Conservation (phyloP, 1,140 invertebrate species). For the Apis florea region DNA sequence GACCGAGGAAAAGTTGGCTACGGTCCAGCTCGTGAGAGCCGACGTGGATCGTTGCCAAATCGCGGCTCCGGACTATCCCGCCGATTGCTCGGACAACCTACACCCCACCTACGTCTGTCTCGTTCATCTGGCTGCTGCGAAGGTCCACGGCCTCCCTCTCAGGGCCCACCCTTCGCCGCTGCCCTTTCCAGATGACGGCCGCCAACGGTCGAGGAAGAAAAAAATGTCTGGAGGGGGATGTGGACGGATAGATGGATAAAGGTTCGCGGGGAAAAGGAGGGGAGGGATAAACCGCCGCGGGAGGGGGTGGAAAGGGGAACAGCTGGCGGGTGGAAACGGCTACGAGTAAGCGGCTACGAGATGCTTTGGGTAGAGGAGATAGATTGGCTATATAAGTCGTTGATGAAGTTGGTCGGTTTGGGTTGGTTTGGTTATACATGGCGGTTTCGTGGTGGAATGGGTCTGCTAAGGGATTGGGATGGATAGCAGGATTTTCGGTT, state of each 20-base stretch:
- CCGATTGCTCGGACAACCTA: slow-evolving; percentile 62
- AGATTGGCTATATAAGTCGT: slow-evolving; percentile 11
- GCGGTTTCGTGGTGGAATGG: neutral
- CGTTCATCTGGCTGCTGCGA: slow-evolving; percentile 3
- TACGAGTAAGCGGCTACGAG: neutral
- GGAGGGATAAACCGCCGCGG: slow-evolving; percentile 11
- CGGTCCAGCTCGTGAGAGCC: slow-evolving; percentile 61
- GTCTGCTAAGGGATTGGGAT: neutral
- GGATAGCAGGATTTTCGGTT: no score
- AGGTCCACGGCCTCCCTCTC: neutral
- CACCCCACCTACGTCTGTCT: slow-evolving; percentile 15
- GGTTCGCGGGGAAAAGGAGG: neutral
- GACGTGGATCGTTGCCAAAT: slow-evolving; percentile 67
- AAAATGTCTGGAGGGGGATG: slow-evolving; percentile 28
- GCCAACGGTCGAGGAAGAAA: slow-evolving; percentile 22
- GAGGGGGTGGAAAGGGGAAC: neutral
- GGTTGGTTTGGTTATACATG: neutral
- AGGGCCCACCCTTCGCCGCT: neutral
- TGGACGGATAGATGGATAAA: slow-evolving; percentile 24
- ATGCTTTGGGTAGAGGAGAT: neutral
- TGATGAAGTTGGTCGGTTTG: neutral
- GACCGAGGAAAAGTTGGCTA: slow-evolving; percentile 65
- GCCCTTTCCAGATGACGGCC: slow-evolving; percentile 43
- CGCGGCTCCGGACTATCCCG: slow-evolving; percentile 57
- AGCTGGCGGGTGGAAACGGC: neutral